Evolutionary conservation across 2,797 vertebrate genomes (phyloP).

Genomic region (Monodelphis domestica): DNA sequence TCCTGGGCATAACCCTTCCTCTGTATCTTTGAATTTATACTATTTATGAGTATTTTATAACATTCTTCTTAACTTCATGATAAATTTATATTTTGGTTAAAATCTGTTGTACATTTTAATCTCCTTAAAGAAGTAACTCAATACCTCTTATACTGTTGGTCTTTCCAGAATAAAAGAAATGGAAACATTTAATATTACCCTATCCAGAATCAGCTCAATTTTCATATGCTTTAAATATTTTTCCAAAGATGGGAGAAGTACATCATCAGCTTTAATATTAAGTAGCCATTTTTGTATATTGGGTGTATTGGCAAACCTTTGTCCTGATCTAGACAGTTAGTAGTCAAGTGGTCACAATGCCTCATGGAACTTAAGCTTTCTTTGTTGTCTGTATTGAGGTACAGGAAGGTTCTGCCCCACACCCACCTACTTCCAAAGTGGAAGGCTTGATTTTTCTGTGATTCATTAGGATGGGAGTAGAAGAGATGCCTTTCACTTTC

Average conservation of each 20-base stretch:
- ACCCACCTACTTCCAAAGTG: not conserved
- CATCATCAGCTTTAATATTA: not conserved
- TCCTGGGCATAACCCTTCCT: not conserved
- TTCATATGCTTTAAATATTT: constrained; percentile 25
- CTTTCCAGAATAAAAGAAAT: not conserved
- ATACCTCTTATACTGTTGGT: not conserved
- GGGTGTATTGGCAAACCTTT: not conserved
- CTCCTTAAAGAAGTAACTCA: not conserved
- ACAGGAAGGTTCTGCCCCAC: not conserved
- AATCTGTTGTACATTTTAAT: not conserved
- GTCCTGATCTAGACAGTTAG: not conserved
- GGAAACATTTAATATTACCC: not conserved
- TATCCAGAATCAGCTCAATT: fast-evolving
- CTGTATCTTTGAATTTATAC: not conserved
- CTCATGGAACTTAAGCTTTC: not conserved
- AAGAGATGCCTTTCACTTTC: not conserved
- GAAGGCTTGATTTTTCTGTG: not conserved
- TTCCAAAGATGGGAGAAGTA: not conserved
- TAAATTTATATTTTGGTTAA: not conserved
- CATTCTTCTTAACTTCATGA: not conserved
- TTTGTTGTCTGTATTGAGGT: not conserved
- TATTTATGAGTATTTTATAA: not conserved
- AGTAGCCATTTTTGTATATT: not conserved
- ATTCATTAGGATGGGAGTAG: not conserved
- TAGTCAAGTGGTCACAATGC: not conserved